Base-by-base conservation (phyloP, 1,140 invertebrate genomes). In the Amyelois transitella region DNA sequence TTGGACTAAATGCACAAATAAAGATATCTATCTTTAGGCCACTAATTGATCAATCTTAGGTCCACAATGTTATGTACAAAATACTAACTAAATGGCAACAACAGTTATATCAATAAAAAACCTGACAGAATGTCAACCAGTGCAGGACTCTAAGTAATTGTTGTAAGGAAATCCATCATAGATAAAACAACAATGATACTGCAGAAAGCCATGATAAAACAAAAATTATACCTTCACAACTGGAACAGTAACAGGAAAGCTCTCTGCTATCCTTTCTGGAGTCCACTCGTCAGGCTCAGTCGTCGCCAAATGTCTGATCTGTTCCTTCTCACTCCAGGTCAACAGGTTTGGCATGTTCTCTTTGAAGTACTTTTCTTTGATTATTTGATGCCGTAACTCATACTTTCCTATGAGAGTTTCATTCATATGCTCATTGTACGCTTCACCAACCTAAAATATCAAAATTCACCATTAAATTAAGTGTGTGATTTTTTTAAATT, bases 241-340 rank as follows among this genome's bases (percentile, higher is more conserved):
- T 21, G 89, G 82, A 10, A 90, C 88, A 4, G 92, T 90, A 20
- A 92, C 90, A 38, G 95, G 96, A 90, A 96, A 97, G 75, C 94
- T 93, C 72, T 95, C 91, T 5, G 94, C 90, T 17, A 97, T 84
- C 59, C 75, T 91, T 56, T 95, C 91, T 2, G 91, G 69, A 2
- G 91, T 93, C 95, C 95, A 97, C 69, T 93, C 91, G 24, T 92
- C 83, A 8, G 94, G 92, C 82, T 95, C 88, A 12, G 88, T 86
- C 18, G 85, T 61, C 69, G 94, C 90, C 1, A 97, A 86, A 61
- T 91, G 90, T 47, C 91, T 86, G 47, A 97, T 96, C 81, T 96
- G 92, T 81, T 96, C 91, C 74, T 95, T 96, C 74, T 97, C 96
- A 60, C 91, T 90, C 89, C 92, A 96, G 0, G 95, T 95, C 53